Conservation (phyloP, 2,888 invertebrate species). For the Heliconius hortense region DNA sequence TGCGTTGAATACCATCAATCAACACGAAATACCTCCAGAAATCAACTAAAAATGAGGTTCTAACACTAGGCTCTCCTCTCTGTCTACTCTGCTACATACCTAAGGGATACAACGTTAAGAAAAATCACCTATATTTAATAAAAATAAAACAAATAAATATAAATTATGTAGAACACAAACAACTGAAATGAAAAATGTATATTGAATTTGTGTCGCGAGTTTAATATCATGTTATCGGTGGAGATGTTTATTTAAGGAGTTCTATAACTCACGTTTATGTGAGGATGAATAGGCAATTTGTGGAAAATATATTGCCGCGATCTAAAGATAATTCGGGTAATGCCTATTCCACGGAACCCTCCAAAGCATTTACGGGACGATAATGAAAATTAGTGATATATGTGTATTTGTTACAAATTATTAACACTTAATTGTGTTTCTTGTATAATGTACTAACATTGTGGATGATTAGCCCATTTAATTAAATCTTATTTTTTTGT, state of each 20-base stretch:
- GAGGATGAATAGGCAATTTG: conserved; percentile 72
- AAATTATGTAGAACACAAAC: not conserved
- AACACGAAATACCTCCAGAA: no score
- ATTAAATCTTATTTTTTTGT: no score
- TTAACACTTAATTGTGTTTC: not conserved
- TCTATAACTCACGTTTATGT: conserved; percentile 64
- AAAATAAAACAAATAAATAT: no score
- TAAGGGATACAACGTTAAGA: no score
- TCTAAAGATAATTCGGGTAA: conserved; percentile 58
- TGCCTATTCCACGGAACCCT: conserved; percentile 31
- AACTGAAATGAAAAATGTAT: conserved; percentile 12
- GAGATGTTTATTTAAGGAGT: conserved; percentile 48
- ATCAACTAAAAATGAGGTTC: no score
- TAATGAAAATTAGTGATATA: conserved; percentile 28
- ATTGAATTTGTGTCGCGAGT: conserved; percentile 46
- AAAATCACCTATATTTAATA: no score
- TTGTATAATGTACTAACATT: not conserved
- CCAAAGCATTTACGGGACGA: conserved; percentile 31
- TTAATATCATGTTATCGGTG: conserved; percentile 49
- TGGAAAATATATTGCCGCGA: conserved; percentile 64
- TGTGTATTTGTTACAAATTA: conserved; percentile 19
- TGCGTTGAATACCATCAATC: no score
- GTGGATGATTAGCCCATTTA: not conserved
- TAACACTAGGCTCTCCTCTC: no score
- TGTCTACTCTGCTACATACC: no score